Conservation (phyloP, 2,113 vertebrate genomes). For the Apodemus sylvaticus region DNA sequence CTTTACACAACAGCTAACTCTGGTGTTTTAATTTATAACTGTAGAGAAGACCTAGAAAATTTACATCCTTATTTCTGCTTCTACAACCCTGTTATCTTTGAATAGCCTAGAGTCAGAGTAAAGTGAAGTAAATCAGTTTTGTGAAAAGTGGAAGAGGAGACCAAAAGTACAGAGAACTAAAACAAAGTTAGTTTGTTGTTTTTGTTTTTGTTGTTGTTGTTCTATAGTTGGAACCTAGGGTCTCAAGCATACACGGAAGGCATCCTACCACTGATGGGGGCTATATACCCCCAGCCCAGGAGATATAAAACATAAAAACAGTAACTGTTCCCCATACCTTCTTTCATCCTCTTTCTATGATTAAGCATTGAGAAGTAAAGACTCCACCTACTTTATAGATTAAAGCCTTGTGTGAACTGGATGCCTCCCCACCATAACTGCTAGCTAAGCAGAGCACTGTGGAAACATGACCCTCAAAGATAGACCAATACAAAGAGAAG, state of each 20-base stretch:
- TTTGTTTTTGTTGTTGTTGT: not conserved
- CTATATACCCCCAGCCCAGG: not conserved
- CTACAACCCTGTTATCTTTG: not conserved
- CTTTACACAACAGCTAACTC: not conserved
- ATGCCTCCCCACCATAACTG: not conserved
- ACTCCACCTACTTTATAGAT: not conserved
- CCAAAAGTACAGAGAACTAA: not conserved
- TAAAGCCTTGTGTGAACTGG: constrained; percentile 24
- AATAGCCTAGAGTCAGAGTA: not conserved
- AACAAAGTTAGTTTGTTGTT: not conserved
- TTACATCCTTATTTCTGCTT: not conserved
- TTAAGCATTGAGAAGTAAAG: not conserved
- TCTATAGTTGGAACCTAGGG: not conserved
- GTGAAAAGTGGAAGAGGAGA: not conserved
- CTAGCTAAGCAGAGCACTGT: not conserved
- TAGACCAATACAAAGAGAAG: not conserved
- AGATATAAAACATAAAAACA: not conserved
- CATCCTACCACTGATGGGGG: not conserved
- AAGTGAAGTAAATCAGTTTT: not conserved
- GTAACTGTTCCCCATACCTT: not conserved
- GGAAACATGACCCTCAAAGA: not conserved
- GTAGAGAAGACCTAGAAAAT: not conserved
- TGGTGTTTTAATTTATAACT: not conserved
- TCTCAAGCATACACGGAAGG: not conserved
- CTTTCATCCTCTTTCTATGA: not conserved